Conservation (phyloP, 1,140 invertebrate species). For the Orius insidiosus region DNA sequence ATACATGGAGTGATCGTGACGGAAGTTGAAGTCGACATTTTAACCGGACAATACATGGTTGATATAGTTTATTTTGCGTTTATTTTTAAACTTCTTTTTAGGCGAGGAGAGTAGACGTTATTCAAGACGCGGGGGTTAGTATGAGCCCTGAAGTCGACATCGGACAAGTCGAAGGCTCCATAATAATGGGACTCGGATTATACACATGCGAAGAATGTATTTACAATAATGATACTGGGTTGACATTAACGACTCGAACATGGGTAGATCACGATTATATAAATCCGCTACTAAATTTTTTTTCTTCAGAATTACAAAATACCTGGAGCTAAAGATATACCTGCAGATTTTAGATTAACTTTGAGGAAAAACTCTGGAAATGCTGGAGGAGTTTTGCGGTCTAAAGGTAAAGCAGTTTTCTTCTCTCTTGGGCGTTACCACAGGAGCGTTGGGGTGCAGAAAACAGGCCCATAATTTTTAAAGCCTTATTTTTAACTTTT, state of each 20-base stretch:
- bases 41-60: slow-evolving; percentile 46
- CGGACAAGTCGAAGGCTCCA: slow-evolving; percentile 72
- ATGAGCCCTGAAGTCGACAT: slow-evolving; percentile 60
- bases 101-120: slow-evolving; percentile 45
- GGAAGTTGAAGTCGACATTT: slow-evolving; percentile 55
- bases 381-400: slow-evolving; percentile 49
- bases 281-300: background rate
- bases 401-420: slow-evolving; percentile 69
- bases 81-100: slow-evolving; percentile 20
- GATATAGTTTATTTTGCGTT: slow-evolving; percentile 4
- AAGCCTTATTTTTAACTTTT: too few species aligned
- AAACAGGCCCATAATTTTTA: too few species aligned
- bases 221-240: slow-evolving; percentile 43
- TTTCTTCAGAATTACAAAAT: slow-evolving; percentile 50
- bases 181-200: slow-evolving; percentile 71
- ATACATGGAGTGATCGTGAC: slow-evolving; percentile 10
- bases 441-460: too few species aligned
- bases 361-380: slow-evolving; percentile 50
- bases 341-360: slow-evolving; percentile 60
- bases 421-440: too few species aligned
- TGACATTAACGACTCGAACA: slow-evolving; percentile 51
- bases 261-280: slow-evolving; percentile 35
- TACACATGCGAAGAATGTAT: slow-evolving; percentile 56
- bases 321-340: slow-evolving; percentile 66
- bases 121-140: slow-evolving; percentile 56